These are phyloP conservation scores for Conchocele bisecta DNA, from an alignment of 2,888 invertebrate genomes.

Conservation along the genomic window DNA sequence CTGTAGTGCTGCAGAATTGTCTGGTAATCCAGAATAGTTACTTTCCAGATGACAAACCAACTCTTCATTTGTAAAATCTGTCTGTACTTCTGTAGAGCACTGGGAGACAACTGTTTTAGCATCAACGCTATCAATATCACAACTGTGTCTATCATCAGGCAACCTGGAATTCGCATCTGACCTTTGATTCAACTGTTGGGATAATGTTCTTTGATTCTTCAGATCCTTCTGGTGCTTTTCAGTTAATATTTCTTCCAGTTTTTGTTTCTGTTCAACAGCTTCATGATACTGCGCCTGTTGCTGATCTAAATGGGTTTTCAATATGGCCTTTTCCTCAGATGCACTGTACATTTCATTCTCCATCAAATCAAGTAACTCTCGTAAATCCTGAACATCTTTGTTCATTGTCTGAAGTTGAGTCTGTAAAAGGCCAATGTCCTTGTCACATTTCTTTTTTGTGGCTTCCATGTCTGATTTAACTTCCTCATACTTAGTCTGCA, in stretches of 20 bases:
- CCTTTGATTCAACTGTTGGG: background rate
- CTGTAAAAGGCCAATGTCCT: constrained; percentile 59
- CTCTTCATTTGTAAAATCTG: too few species aligned
- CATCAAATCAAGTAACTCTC: constrained; percentile 54
- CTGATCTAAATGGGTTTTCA: constrained; percentile 53
- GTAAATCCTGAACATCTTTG: constrained; percentile 61
- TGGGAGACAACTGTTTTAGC: too few species aligned
- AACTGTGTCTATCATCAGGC: too few species aligned
- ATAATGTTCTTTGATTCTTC: constrained; percentile 41
- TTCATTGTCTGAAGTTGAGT: constrained; percentile 59
- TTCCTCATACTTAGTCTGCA: constrained; percentile 64
- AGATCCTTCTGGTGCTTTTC: constrained; percentile 59
- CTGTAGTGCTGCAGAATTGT: too few species aligned
- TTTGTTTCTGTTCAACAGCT: constrained; percentile 49
- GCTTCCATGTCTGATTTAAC: constrained; percentile 60
- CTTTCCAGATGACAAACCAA: too few species aligned
- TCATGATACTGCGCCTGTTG: constrained; percentile 45
- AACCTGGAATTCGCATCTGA: too few species aligned
- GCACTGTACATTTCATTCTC: constrained; percentile 58
- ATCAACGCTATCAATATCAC: too few species aligned
- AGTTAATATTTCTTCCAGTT: constrained; percentile 45
- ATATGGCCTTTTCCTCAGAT: constrained; percentile 48
- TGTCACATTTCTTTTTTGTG: constrained; percentile 61
- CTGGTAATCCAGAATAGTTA: too few species aligned
- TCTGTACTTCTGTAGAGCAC: too few species aligned